Evolutionary conservation across 2,797 vertebrate genomes (phyloP), one percentile per base, ranked within the genome.

Genomic region (Heliangelus exortis): DNA sequence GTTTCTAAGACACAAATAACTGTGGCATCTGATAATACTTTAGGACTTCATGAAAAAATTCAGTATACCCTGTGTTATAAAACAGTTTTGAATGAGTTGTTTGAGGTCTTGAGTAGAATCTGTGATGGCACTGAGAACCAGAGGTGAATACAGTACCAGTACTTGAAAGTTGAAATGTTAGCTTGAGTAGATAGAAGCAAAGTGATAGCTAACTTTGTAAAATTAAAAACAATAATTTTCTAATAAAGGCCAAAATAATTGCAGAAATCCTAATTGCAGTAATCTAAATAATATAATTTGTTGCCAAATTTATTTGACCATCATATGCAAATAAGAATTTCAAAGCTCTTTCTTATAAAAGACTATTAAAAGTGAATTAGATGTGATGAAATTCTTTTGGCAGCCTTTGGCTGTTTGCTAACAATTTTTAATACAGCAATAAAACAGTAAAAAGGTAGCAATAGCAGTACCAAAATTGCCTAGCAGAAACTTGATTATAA

Each of bases 401-500:
- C 93, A 97, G 74, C 73, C 87, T 81, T 92, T 93, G 92, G 89
- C 69, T 92, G 79, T 81, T 95, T 90, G 67, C 82, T 77, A 51
- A 65, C 78, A 86, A 88, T 96, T 96, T 96, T 96, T 96, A 93
- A 87, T 87, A 55, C 33, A 55, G 90, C 77, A 84, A 84, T 96
- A 95, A 96, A 41, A 41, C 39, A 41, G 39, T 41, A 41, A 41
- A 41, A 96, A 95, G 18, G 74, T 87, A 86, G 92, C 76, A 77
- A 41, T 67, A 87, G 76, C 76, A 69, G 48, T 55, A 71, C 85
- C 83, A 93, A 95, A 95, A 96, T 87, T 96, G 91, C 87, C 58
- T 63, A 82, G 85, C 73, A 90, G 90, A 94, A 97, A 86, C 59
- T 94, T 94, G 83, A 94, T 96, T 93, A 74, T 94, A 89, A 86